A percentile compares a stretch with the other conserved stretches of the same genome.
These are phyloP conservation scores for Diadromus collaris DNA, from an alignment of 2,888 invertebrate species.

Conservation along the genomic window DNA sequence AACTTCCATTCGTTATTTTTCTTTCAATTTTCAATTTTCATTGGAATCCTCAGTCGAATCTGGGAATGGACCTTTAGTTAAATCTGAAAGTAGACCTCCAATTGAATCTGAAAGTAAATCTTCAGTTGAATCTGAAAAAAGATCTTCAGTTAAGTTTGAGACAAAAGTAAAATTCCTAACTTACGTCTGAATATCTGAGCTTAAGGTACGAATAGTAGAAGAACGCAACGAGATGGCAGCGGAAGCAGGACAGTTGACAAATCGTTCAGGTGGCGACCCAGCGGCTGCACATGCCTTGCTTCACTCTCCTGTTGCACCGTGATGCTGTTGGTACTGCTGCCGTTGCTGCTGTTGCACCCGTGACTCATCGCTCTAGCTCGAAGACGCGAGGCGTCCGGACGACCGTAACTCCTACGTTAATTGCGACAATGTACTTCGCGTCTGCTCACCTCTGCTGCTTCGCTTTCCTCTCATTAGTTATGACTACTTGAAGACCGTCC, in stretches of 20 bases:
- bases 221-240: slow-evolving; percentile 15
- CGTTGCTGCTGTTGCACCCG: slow-evolving; percentile 32
- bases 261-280: slow-evolving; percentile 61
- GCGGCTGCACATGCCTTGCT: slow-evolving; percentile 33
- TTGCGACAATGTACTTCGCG: slow-evolving; percentile 68
- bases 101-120: neutral
- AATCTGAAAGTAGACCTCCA: neutral
- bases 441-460: slow-evolving; percentile 48
- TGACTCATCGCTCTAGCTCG: slow-evolving; percentile 67
- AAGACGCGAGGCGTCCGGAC: slow-evolving; percentile 51
- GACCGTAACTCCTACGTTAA: slow-evolving; percentile 69
- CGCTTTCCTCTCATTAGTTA: slow-evolving; percentile 13
- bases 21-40: neutral
- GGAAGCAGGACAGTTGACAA: slow-evolving; percentile 51
- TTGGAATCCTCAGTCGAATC: neutral
- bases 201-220: neutral
- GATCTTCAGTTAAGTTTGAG: neutral
- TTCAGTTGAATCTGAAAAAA: neutral
- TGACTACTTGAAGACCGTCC: neutral
- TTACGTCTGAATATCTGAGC: neutral
- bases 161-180: neutral
- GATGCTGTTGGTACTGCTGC: slow-evolving; percentile 17
- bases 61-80: neutral
- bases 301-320: slow-evolving; percentile 38
- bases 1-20: slow-evolving; percentile 17